Evolutionary conservation across 2,888 invertebrate genomes (phyloP).

Genomic region (Melolontha melolontha): DNA sequence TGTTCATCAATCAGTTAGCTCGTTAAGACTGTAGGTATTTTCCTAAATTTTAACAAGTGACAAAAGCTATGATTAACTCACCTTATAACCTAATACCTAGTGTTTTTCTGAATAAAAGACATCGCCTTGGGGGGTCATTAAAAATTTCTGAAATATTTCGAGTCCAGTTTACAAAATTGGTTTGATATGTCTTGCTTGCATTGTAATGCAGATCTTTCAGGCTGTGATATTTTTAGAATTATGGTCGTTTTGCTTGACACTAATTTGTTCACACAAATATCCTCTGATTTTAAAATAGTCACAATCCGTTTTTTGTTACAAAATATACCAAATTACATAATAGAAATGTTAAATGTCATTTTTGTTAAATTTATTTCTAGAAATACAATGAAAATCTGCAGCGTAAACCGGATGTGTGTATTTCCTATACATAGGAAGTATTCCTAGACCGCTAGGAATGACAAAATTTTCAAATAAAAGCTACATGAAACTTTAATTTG

Average conservation of each 20-base stretch:
- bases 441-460: conserved; percentile 7
- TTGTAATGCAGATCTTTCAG: conserved; percentile 19
- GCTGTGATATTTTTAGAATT: conserved; percentile 32
- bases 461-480: not conserved
- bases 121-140: not conserved
- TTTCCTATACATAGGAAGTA: conserved; percentile 1
- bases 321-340: conserved; percentile 21
- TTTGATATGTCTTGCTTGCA: conserved; percentile 18
- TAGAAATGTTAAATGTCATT: conserved; percentile 1
- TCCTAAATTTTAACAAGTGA: conserved; percentile 15
- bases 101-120: conserved; percentile 9
- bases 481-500: not conserved
- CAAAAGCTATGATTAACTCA: conserved; percentile 17
- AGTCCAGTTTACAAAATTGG: not conserved
- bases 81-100: not conserved
- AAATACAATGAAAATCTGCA: not conserved
- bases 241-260: conserved; percentile 18
- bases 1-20: conserved; percentile 31
- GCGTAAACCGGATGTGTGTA: conserved; percentile 12
- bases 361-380: not conserved
- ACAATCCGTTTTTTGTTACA: conserved; percentile 10
- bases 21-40: conserved; percentile 21
- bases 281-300: conserved; percentile 26
- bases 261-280: conserved; percentile 17
- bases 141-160: conserved; percentile 18